Percentiles rank a stretch among this genome's conserved stretches.
These are phyloP conservation scores for Emberiza fucata DNA, from an alignment of 2,113 vertebrate species.

Conservation along the genomic window DNA sequence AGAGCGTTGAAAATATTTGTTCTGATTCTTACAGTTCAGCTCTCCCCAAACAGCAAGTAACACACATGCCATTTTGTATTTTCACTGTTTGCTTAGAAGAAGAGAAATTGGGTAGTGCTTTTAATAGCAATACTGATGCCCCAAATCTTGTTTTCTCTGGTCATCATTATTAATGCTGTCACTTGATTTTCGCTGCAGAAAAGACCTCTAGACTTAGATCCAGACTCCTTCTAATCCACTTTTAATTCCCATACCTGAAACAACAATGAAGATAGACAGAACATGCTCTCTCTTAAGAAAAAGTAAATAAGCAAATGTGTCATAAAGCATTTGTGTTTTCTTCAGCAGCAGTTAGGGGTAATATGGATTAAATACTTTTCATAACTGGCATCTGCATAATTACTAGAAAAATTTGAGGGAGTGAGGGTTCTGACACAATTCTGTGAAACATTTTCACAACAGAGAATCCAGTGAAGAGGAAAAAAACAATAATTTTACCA, in stretches of 20 bases:
- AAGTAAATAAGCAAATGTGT: not conserved
- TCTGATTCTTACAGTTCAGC: conserved; percentile 19
- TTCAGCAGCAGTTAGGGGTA: conserved; percentile 28
- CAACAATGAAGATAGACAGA: not conserved
- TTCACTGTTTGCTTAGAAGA: not conserved
- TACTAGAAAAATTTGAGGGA: conserved; percentile 45
- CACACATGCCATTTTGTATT: conserved; percentile 27
- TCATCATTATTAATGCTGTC: not conserved
- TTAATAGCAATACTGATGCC: not conserved
- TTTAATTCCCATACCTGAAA: not conserved
- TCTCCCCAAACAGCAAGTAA: conserved; percentile 1
- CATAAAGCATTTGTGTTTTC: conserved; percentile 24
- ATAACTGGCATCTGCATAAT: conserved; percentile 53
- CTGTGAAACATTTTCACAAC: conserved; percentile 60
- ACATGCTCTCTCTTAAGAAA: not conserved
- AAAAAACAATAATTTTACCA: conserved; percentile 69
- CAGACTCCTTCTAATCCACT: not conserved
- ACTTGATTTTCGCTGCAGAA: conserved; percentile 5
- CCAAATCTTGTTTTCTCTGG: not conserved
- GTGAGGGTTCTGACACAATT: conserved; percentile 50
- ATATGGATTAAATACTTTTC: conserved; percentile 49
- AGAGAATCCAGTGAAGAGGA: conserved; percentile 56
- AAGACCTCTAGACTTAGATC: conserved; percentile 7
- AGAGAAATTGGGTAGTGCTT: not conserved
- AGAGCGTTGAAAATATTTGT: conserved; percentile 25